Conservation (phyloP, 1,140 invertebrate genomes). For the Philopotamus ludificatus region DNA sequence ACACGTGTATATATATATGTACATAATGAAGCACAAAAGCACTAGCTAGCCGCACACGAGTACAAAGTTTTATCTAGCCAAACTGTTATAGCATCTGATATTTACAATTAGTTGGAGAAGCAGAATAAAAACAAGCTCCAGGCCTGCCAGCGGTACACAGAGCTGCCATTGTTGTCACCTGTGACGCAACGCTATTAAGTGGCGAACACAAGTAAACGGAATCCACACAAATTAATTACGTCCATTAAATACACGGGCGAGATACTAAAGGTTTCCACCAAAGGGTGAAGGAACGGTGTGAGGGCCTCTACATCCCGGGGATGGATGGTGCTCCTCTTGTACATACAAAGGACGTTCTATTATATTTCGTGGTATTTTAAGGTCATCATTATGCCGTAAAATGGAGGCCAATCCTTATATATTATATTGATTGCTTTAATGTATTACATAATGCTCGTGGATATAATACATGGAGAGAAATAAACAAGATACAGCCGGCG, state of each 20-base stretch:
- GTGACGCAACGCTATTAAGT: slow-evolving; percentile 16
- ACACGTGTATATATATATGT: too few relatives aligned
- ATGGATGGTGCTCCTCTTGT: neutral
- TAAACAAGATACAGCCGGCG: too few relatives aligned
- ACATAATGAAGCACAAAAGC: too few relatives aligned
- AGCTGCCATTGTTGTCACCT: neutral
- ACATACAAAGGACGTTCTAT: neutral
- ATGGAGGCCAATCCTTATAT: neutral
- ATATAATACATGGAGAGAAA: too few relatives aligned
- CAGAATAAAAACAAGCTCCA: too few relatives aligned
- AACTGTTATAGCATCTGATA: too few relatives aligned
- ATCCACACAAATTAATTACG: slow-evolving; percentile 38
- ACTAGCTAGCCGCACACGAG: neutral
- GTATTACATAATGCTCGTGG: too few relatives aligned
- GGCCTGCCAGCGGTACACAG: too few relatives aligned
- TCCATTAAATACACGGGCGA: slow-evolving; percentile 33
- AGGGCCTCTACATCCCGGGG: neutral
- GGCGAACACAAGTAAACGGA: slow-evolving; percentile 25
- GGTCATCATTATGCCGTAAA: neutral
- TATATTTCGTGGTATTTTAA: slow-evolving; percentile 13
- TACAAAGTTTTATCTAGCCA: slow-evolving; percentile 7
- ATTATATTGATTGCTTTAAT: too few relatives aligned
- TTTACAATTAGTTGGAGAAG: too few relatives aligned
- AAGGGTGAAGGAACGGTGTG: neutral
- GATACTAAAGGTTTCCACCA: neutral